phyloP scores from a whole-genome alignment of 1,140 invertebrate genomes.

The Pachyrhynchus sulphureomaculatus region DNA sequence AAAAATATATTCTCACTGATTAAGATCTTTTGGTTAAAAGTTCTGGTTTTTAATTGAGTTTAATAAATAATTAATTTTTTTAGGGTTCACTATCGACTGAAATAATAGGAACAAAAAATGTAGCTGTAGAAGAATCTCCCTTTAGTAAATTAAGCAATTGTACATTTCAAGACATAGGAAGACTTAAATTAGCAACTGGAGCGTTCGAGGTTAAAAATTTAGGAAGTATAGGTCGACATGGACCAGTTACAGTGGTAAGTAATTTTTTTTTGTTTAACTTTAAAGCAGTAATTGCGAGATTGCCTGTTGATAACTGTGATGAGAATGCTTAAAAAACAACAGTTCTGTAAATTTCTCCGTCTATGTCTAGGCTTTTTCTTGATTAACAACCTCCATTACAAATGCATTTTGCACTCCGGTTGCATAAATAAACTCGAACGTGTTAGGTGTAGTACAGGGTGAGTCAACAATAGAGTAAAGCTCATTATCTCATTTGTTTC shows the following conservation, averaged over 20 bases:
- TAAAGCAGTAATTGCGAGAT: neutral
- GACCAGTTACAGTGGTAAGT: slow-evolving; percentile 60
- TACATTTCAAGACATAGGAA: slow-evolving; percentile 57
- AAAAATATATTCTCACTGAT: too few relatives aligned
- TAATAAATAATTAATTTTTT: too few relatives aligned
- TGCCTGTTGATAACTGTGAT: neutral
- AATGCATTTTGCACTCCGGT: too few relatives aligned
- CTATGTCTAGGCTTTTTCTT: too few relatives aligned
- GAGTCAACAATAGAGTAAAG: too few relatives aligned
- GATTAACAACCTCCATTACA: too few relatives aligned
- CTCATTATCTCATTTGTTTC: too few relatives aligned
- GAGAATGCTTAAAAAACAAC: neutral
- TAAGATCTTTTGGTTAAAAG: too few relatives aligned
- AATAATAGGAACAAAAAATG: slow-evolving; percentile 41
- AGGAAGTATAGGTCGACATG: slow-evolving; percentile 55
- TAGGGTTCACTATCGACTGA: slow-evolving; percentile 33
- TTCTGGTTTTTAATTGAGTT: too few relatives aligned
- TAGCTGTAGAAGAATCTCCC: slow-evolving; percentile 59
- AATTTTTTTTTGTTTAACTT: neutral
- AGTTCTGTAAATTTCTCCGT: too few relatives aligned
- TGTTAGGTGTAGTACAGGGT: too few relatives aligned
- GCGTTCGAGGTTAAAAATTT: slow-evolving; percentile 64
- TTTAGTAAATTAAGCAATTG: slow-evolving; percentile 66
- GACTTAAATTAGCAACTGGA: slow-evolving; percentile 57
- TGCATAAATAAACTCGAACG: too few relatives aligned